Conservation (phyloP, 2,113 vertebrate genomes). For the Pterocles burchelli region DNA sequence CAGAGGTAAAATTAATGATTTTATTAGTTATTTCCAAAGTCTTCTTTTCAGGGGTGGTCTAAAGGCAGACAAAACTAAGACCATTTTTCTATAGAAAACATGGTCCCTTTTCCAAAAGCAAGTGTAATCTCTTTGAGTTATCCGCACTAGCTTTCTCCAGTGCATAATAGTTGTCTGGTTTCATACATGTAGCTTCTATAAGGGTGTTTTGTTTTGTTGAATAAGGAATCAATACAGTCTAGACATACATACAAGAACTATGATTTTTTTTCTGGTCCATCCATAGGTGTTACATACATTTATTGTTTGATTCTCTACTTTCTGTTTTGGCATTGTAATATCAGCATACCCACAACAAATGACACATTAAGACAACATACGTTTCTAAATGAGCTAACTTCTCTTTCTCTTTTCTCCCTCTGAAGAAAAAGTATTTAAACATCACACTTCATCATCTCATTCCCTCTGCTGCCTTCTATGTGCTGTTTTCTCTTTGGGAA, state of each 20-base stretch:
- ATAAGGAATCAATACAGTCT: neutral
- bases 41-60: neutral
- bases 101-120: neutral
- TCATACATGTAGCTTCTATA: neutral
- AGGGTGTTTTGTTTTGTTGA: neutral
- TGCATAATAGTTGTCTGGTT: neutral
- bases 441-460: neutral
- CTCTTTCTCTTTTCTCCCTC: neutral
- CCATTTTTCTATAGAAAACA: neutral
- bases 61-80: neutral
- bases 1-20: neutral
- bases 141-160: neutral
- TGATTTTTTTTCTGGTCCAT: neutral
- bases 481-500: neutral
- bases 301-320: neutral
- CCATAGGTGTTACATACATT: neutral
- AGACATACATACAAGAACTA: neutral
- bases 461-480: neutral
- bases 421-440: neutral
- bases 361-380: neutral
- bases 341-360: accelerated
- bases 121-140: neutral
- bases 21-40: neutral
- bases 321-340: neutral
- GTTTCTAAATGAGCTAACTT: neutral